These are phyloP conservation scores for Apodemia mormo DNA, from an alignment of 2,888 invertebrate genomes.

Conservation along the genomic window DNA sequence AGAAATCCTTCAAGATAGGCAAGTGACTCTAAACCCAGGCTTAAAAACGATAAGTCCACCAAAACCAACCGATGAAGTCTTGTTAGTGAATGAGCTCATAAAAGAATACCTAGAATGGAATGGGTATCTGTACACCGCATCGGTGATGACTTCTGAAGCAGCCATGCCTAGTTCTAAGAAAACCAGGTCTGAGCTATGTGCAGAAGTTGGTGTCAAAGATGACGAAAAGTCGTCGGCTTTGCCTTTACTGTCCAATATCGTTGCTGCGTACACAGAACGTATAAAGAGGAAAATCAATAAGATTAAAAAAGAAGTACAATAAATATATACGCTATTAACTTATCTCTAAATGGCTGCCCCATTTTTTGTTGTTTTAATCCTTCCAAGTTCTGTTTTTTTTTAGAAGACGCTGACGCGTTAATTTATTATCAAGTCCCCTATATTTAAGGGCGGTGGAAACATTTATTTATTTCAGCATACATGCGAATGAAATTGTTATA, in stretches of 20 bases:
- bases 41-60: conserved; percentile 48
- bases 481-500: too few species aligned
- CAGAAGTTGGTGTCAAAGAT: conserved; percentile 76
- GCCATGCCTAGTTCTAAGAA: conserved; percentile 55
- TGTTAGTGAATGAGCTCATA: conserved; percentile 84
- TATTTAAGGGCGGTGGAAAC: too few species aligned
- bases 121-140: conserved; percentile 84
- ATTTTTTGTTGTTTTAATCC: too few species aligned
- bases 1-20: conserved; percentile 58
- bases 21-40: conserved; percentile 40
- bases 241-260: conserved; percentile 77
- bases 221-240: conserved; percentile 74
- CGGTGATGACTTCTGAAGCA: conserved; percentile 77
- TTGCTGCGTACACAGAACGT: conserved; percentile 77
- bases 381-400: too few species aligned
- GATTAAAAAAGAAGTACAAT: conserved; percentile 46
- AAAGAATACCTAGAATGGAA: conserved; percentile 87
- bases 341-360: too few species aligned
- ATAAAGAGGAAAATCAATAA: conserved; percentile 68
- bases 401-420: too few species aligned
- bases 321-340: background rate
- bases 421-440: too few species aligned
- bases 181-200: conserved; percentile 55
- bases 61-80: conserved; percentile 54
- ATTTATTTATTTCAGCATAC: too few species aligned